Evolutionary conservation across 1,140 invertebrate genomes (phyloP).

Genomic region (Bombus difficillimus): DNA sequence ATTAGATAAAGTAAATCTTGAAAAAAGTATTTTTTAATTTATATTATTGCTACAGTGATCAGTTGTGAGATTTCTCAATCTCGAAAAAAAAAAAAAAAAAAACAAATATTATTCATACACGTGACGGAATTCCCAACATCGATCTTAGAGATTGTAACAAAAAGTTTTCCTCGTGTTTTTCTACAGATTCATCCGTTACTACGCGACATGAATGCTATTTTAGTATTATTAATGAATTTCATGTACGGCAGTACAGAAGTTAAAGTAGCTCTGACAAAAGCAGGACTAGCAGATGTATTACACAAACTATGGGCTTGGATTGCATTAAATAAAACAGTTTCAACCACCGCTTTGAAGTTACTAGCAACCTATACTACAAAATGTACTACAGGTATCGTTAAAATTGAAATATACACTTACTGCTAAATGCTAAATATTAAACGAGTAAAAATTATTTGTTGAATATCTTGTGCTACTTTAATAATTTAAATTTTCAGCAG

Average conservation of each 20-base stretch:
- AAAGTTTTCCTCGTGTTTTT: slow-evolving; percentile 47
- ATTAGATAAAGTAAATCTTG: background rate
- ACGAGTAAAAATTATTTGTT: background rate
- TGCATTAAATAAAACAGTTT: slow-evolving; percentile 76
- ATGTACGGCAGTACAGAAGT: slow-evolving; percentile 76
- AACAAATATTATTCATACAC: background rate
- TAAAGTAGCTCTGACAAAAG: slow-evolving; percentile 77
- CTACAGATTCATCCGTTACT: slow-evolving; percentile 80
- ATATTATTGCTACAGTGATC: background rate
- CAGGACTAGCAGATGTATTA: slow-evolving; percentile 82
- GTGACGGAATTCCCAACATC: slow-evolving; percentile 3
- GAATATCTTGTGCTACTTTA: background rate
- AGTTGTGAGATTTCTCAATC: background rate
- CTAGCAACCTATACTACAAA: slow-evolving; percentile 83
- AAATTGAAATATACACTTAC: background rate
- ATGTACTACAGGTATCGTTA: slow-evolving; percentile 79
- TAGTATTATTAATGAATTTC: slow-evolving; percentile 83
- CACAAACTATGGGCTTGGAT: slow-evolving; percentile 85
- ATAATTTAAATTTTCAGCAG: slow-evolving; percentile 74
- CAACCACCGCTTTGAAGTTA: slow-evolving; percentile 80
- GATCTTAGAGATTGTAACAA: background rate
- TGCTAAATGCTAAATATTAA: background rate
- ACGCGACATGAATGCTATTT: slow-evolving; percentile 79
- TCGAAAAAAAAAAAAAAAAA: no score
- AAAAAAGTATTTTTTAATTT: background rate